Conservation (phyloP, 1,140 invertebrate genomes). For the Chionoecetes opilio region DNA sequence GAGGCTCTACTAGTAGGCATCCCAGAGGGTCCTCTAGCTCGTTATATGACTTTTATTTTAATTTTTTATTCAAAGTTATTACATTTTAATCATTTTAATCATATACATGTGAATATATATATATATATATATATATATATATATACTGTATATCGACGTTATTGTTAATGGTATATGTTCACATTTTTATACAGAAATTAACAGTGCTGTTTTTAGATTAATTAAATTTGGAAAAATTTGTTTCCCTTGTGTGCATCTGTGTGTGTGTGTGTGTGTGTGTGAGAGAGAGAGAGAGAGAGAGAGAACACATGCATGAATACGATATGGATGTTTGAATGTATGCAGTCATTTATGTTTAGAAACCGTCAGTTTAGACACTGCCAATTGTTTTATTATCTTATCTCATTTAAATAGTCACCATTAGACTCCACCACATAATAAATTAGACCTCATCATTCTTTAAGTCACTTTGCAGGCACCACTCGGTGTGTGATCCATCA, state of each 20-base stretch:
- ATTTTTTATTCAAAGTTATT: not conserved
- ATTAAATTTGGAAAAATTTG: not conserved
- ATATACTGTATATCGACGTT: slow-evolving; percentile 33
- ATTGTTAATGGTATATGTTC: not conserved
- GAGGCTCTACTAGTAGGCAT: slow-evolving; percentile 87
- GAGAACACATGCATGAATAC: no score
- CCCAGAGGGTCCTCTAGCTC: not conserved
- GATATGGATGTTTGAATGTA: not conserved
- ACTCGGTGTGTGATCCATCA: not conserved
- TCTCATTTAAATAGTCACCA: not conserved
- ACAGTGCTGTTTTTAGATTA: not conserved
- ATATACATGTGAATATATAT: no score
- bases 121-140: no score
- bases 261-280: no score
- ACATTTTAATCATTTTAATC: not conserved
- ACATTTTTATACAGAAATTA: not conserved
- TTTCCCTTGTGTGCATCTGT: no score
- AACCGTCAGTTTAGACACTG: not conserved
- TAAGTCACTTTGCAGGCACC: not conserved
- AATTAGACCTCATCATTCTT: not conserved
- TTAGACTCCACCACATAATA: not conserved
- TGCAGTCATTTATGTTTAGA: not conserved
- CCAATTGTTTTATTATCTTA: not conserved
- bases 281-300: no score
- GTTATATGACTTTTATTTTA: not conserved